Conservation (phyloP, 2,888 invertebrate genomes). For the Ectemnius lituratus region DNA sequence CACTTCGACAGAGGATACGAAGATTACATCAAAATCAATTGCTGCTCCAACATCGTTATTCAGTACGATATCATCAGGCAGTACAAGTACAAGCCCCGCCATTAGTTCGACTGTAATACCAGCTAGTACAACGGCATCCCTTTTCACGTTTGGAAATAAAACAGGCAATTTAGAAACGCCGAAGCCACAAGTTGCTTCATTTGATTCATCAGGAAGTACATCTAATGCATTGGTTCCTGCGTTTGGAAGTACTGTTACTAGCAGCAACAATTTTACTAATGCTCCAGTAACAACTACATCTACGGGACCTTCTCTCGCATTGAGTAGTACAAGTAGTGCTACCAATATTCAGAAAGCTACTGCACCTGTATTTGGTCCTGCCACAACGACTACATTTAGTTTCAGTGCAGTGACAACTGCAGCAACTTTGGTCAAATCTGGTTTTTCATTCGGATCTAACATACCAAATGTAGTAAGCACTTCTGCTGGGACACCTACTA, state of each 20-base stretch:
- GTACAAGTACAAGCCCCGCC: not conserved
- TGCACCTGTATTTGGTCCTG: constrained; percentile 16
- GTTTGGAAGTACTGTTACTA: constrained; percentile 11
- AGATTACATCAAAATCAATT: not conserved
- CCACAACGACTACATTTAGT: constrained; percentile 29
- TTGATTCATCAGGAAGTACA: not conserved
- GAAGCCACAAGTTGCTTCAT: constrained; percentile 28
- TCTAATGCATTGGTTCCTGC: constrained; percentile 7
- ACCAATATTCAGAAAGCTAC: not conserved
- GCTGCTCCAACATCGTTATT: not conserved
- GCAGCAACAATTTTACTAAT: constrained; percentile 11
- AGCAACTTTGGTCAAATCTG: constrained; percentile 24
- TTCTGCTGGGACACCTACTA: not conserved
- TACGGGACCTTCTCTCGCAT: no score
- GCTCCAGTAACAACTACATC: constrained; percentile 10
- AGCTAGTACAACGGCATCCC: not conserved
- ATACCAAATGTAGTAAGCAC: constrained; percentile 14
- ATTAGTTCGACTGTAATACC: not conserved
- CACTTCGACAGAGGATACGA: not conserved
- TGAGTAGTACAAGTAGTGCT: constrained; percentile 6
- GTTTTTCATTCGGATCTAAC: constrained; percentile 51
- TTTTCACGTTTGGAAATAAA: constrained; percentile 38
- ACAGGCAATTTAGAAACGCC: not conserved
- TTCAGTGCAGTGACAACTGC: constrained; percentile 22
- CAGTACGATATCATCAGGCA: not conserved